Base-by-base conservation (phyloP, 2,113 vertebrate genomes). In the Thamnophis sirtalis region DNA sequence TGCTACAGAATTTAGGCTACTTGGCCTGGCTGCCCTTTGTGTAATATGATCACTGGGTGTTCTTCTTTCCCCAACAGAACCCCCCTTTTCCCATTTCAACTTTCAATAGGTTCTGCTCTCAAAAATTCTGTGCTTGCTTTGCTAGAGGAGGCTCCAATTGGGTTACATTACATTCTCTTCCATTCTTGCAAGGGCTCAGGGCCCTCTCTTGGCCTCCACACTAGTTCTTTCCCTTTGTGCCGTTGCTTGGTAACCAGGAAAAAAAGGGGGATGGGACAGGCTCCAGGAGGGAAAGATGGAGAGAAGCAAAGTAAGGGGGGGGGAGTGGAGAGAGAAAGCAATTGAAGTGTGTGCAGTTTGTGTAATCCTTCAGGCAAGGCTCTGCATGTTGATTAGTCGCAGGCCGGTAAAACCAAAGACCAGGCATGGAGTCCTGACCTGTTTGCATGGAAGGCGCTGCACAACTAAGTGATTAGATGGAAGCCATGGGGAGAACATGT, bases 181-280 rank as follows among this genome's bases (percentile, higher is more conserved):
- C 94, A 95, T 96, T 96, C 97, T 96, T 95, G 96, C 95, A 95
- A 89, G 96, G 97, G 96, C 97, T 95, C 95, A 91, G 97, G 95
- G 96, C 97, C 97, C 97, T 97, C 96, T 93, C 95, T 95, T 94
- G 91, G 93, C 93, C 95, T 63, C 92, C 94, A 56, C 92, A 21
- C 91, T 84, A 84, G 54, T 88, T 93, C 95, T 95, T 95, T 97
- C 95, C 95, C 95, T 97, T 97, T 95, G 97, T 99, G 98, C 97
- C 93, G 97, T 98, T 98, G 98, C 98, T 97, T 96, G 98, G 98
- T 97, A 98, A 99, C 98, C 96, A 98, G 89, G 96, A 97, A 95
- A 97, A 86, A 55, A 7, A 53, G 91, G 87, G 88, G 98, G 93
- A 97, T 96, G 88, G 98, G 97, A 58, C 97, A 97, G 96, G 96